Conservation (phyloP, 1,140 invertebrate species). For the Leptoteleia sp. region DNA sequence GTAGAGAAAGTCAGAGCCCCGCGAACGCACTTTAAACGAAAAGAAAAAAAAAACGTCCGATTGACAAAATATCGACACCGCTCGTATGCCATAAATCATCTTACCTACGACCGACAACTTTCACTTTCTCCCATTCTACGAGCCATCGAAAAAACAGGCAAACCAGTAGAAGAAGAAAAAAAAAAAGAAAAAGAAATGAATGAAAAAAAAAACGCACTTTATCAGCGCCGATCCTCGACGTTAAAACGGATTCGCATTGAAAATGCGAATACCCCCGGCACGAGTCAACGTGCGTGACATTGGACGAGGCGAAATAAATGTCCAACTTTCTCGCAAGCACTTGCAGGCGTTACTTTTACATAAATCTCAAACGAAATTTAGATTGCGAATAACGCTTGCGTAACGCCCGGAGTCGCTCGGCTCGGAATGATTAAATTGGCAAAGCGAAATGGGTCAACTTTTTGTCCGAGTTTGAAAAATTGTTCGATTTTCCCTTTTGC, state of each 20-base stretch:
- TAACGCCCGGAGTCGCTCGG: slow-evolving; percentile 3
- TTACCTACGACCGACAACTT: slow-evolving; percentile 24
- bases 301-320: slow-evolving; percentile 17
- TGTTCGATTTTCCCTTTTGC: too few relatives aligned
- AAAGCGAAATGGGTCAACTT: slow-evolving; percentile 5
- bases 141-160: too few relatives aligned
- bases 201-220: slow-evolving; percentile 5
- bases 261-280: slow-evolving; percentile 9
- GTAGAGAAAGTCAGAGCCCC: slow-evolving; percentile 37
- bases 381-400: slow-evolving; percentile 8
- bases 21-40: slow-evolving; percentile 1
- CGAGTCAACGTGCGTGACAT: background rate
- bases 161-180: too few relatives aligned
- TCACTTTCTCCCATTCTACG: slow-evolving; percentile 38
- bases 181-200: too few relatives aligned
- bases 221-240: background rate
- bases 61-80: slow-evolving; percentile 52
- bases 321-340: slow-evolving; percentile 26
- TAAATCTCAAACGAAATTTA: slow-evolving; percentile 28
- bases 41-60: slow-evolving; percentile 16
- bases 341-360: slow-evolving; percentile 9
- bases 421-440: slow-evolving; percentile 2
- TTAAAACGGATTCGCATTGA: slow-evolving; percentile 16
- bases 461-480: too few relatives aligned
- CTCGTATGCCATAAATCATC: slow-evolving; percentile 40